Evolutionary conservation across 2,797 vertebrate genomes (phyloP).

Genomic region (Pseudomugil tenellus): DNA sequence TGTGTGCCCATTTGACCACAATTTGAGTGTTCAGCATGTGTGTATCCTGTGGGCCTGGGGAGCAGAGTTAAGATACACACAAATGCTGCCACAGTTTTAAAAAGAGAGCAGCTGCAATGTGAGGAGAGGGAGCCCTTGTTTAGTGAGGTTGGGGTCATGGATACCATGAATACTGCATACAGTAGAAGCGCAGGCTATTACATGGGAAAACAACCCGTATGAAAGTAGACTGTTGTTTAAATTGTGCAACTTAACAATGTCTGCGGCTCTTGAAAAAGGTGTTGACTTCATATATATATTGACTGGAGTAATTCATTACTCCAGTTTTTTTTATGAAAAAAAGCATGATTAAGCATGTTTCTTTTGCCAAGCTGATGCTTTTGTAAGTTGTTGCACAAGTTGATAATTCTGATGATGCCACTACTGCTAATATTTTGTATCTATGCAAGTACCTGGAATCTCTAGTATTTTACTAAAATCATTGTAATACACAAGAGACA

Average conservation of each 20-base stretch:
- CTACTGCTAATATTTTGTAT: not conserved
- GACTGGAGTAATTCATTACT: too few relatives aligned
- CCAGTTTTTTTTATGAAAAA: too few relatives aligned
- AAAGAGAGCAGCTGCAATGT: not conserved
- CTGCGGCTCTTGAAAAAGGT: not conserved
- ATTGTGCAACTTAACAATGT: not conserved
- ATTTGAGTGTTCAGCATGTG: not conserved
- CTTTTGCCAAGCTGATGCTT: not conserved
- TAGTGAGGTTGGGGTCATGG: not conserved
- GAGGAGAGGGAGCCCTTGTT: not conserved
- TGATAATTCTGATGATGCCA: not conserved
- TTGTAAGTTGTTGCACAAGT: not conserved
- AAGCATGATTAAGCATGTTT: not conserved
- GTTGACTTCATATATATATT: too few relatives aligned
- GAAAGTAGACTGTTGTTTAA: not conserved
- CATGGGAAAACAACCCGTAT: not conserved
- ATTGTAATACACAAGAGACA: conserved; percentile 2
- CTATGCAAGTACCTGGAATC: not conserved
- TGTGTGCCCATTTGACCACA: not conserved
- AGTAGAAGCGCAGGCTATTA: conserved; percentile 1
- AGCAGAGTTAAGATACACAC: conserved; percentile 3
- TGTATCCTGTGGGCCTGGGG: not conserved
- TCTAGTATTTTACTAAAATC: not conserved
- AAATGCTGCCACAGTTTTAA: not conserved
- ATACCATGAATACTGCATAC: conserved; percentile 2